Evolutionary conservation across 2,888 invertebrate species (phyloP).

Genomic region (Drosophila quinaria): DNA sequence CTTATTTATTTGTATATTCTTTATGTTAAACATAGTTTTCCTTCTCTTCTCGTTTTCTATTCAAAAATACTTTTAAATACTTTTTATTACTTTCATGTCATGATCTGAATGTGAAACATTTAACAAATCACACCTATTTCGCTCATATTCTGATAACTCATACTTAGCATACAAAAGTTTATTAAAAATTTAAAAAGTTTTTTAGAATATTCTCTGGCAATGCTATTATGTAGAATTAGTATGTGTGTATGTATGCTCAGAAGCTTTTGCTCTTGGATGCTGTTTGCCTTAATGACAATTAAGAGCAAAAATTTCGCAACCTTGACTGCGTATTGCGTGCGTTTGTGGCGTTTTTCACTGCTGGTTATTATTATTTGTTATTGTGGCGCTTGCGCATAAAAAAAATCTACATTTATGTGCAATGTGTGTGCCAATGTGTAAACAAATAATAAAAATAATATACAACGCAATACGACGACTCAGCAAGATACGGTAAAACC

Average conservation of each 20-base stretch:
- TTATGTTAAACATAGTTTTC: no score
- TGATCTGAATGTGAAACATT: no score
- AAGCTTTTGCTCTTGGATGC: slow-evolving; percentile 1
- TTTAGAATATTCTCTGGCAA: background rate
- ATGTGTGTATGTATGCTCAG: background rate
- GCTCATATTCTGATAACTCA: no score
- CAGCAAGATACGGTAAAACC: slow-evolving; percentile 30
- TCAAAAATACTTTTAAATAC: no score
- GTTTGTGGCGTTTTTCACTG: slow-evolving; percentile 28
- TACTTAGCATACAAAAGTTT: no score
- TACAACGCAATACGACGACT: slow-evolving; percentile 38
- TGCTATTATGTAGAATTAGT: background rate
- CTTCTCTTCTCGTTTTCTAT: no score
- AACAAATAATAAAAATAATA: slow-evolving; percentile 43
- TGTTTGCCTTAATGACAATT: slow-evolving; percentile 42
- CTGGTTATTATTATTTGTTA: slow-evolving; percentile 51
- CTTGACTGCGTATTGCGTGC: slow-evolving; percentile 44
- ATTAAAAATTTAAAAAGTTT: background rate
- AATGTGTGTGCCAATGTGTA: slow-evolving; percentile 28
- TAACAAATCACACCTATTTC: no score
- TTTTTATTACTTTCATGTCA: no score
- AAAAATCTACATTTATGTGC: slow-evolving; percentile 1
- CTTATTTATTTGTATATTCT: no score
- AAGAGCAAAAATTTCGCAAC: slow-evolving; percentile 45
- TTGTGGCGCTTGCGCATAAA: slow-evolving; percentile 53